A percentile compares a stretch with the other conserved stretches of the same genome.
Conservation (phyloP, 2,797 vertebrate species). For the Petrocephalus sullivani region DNA sequence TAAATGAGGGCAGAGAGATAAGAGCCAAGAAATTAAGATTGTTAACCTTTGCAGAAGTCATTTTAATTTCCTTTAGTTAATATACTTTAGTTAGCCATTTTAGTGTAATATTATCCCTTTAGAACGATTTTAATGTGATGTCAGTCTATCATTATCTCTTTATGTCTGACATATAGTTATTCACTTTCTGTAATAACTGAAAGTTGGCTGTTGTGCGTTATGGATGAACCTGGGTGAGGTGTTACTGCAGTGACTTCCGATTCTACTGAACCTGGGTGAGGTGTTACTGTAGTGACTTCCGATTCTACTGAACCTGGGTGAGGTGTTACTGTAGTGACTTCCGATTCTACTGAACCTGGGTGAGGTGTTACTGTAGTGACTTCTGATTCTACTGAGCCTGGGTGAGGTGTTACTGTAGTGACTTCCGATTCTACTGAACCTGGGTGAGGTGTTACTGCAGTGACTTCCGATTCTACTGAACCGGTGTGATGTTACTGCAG, state of each 20-base stretch:
- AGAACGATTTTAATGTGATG: not conserved
- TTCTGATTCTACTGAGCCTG: too few relatives aligned
- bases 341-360: too few relatives aligned
- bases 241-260: not conserved
- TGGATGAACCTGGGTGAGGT: not conserved
- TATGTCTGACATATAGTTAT: not conserved
- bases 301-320: too few relatives aligned
- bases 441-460: too few relatives aligned
- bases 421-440: too few relatives aligned
- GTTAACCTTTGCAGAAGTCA: not conserved
- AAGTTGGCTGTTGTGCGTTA: too few relatives aligned
- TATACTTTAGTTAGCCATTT: not conserved
- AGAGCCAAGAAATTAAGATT: not conserved
- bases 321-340: too few relatives aligned
- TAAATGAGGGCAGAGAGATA: not conserved
- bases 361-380: too few relatives aligned
- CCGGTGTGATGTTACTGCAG: not conserved
- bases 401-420: too few relatives aligned
- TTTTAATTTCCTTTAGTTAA: not conserved
- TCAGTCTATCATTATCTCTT: not conserved
- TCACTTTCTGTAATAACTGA: too few relatives aligned
- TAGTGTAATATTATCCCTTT: not conserved
- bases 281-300: too few relatives aligned
- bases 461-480: too few relatives aligned
- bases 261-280: not conserved